Conservation (phyloP, 2,113 vertebrate genomes). For the Ptilonorhynchus violaceus region DNA sequence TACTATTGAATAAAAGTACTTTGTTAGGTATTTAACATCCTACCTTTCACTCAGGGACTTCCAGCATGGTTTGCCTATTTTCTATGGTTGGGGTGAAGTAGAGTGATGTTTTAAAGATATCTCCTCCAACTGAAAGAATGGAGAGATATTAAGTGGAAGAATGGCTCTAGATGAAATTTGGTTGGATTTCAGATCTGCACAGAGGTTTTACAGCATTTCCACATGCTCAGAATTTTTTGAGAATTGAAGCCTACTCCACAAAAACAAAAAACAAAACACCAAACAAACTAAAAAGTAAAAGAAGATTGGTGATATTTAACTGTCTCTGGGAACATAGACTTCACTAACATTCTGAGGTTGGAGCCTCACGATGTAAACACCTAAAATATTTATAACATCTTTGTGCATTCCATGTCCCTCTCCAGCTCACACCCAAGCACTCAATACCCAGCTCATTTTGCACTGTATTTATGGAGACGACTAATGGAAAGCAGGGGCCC, state of each 20-base stretch:
- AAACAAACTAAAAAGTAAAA: background rate
- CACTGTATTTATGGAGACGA: background rate
- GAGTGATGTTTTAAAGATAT: background rate
- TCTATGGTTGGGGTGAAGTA: background rate
- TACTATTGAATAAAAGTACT: background rate
- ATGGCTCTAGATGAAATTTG: background rate
- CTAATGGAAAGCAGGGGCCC: background rate
- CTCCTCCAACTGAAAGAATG: background rate
- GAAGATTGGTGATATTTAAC: background rate
- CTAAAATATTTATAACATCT: background rate
- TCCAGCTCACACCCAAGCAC: background rate
- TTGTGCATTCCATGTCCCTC: background rate
- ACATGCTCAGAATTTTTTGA: background rate
- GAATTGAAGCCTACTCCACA: background rate
- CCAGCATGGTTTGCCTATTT: background rate
- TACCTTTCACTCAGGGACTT: background rate
- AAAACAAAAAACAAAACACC: background rate
- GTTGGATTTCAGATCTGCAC: background rate
- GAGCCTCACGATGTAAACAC: background rate
- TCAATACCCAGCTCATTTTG: background rate
- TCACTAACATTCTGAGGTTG: background rate
- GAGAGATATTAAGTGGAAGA: background rate
- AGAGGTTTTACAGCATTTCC: background rate
- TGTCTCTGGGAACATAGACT: background rate
- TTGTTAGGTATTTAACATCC: background rate